Evolutionary conservation across 2,113 vertebrate genomes (phyloP).

Genomic region (Rhegmatorhina hoffmannsi): DNA sequence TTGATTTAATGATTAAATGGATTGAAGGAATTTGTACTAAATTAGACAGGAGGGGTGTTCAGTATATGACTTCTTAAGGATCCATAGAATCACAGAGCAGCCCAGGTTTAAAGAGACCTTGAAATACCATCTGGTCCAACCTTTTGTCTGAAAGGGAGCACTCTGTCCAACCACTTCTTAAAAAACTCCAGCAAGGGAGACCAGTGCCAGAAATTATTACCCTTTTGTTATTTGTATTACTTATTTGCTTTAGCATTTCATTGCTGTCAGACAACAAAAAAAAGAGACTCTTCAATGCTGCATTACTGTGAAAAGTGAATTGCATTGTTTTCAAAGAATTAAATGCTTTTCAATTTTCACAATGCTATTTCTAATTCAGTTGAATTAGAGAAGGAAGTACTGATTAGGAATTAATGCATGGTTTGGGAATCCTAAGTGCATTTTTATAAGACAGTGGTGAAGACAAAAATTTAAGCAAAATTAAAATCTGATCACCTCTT

Average conservation of each 20-base stretch:
- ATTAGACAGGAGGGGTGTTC: background rate
- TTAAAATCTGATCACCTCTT: background rate
- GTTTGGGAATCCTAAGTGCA: background rate
- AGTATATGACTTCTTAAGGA: background rate
- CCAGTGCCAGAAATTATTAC: background rate
- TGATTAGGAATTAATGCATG: background rate
- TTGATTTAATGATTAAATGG: background rate
- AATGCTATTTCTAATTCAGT: background rate
- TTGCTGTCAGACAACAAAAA: background rate
- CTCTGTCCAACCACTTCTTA: background rate
- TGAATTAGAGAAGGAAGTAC: background rate
- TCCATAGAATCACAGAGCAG: background rate
- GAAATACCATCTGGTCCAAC: background rate
- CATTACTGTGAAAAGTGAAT: background rate
- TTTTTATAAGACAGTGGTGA: background rate
- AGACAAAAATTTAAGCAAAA: background rate
- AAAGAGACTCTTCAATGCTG: background rate
- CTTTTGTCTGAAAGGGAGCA: fast-evolving
- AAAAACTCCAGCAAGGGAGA: background rate
- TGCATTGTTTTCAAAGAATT: background rate
- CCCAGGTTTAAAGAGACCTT: background rate
- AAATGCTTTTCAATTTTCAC: background rate
- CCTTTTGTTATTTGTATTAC: background rate
- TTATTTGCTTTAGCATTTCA: background rate
- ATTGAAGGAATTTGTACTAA: background rate